Evolutionary conservation across 2,888 invertebrate species (phyloP), one percentile per base, ranked within the genome.

Genomic region (Tipula confusa): DNA sequence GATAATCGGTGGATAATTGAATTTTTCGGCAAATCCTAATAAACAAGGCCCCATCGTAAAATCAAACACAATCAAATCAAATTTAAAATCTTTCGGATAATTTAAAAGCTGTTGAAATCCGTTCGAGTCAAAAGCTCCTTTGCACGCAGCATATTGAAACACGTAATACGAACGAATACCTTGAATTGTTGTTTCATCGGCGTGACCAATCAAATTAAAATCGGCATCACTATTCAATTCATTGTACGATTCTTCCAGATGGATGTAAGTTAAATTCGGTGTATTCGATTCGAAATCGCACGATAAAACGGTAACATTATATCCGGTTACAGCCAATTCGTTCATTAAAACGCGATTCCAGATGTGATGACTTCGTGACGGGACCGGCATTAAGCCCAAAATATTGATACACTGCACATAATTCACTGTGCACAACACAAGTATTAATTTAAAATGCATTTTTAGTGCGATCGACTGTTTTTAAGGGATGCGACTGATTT

Each of bases 1-100:
- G 28, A 88, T 84, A 36, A 89, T 84, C 9, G 89, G 87, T 29
- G 88, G 87, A 85, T 87, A 86, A 0, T 86, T 85, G 84, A 88
- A 89, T 83, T 87, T 87, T 33, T 88, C 86, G 0, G 87, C 85
- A 82, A 89, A 87, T 0, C 87, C 87, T 13, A 89, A 29, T 13
- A 88, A 84, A 85, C 86, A 87, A 1, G 87, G 86, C 0, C 87
- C 88, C 31, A 86, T 31, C 0, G 87, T 87, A 64, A 86, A 87
- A 84, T 89, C 89, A 82, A 87, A 85, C 3, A 89, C 84, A 13
- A 88, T 86, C 38, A 88, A 83, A 86, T 89, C 88, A 84, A 88
- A 87, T 36, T 86, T 85, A 33, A 88, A 88, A 43, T 86, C 84
- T n/a, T 83, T 31, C 11, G 85, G 85, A 83, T 85, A 85, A 15